Evolutionary conservation across 2,113 vertebrate species (phyloP).

Genomic region (Colius striatus): DNA sequence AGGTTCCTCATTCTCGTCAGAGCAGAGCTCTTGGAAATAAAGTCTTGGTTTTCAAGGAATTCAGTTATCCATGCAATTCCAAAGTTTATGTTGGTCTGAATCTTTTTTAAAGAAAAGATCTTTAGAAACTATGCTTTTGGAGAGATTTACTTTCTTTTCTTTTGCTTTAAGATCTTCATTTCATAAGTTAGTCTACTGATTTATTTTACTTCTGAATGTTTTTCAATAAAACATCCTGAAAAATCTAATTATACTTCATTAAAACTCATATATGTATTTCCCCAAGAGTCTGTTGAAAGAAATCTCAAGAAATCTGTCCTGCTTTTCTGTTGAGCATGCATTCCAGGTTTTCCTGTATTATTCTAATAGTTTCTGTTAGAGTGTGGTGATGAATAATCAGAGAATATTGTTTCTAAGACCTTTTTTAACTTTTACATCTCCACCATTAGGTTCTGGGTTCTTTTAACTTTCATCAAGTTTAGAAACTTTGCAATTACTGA

Average conservation of each 20-base stretch:
- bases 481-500: background rate
- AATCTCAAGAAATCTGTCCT: background rate
- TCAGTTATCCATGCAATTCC: background rate
- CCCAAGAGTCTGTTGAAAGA: background rate
- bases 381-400: background rate
- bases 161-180: background rate
- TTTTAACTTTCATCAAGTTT: background rate
- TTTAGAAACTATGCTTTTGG: background rate
- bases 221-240: slow-evolving; percentile 6
- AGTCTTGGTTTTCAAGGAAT: background rate
- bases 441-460: background rate
- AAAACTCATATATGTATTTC: background rate
- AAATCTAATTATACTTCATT: background rate
- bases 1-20: background rate
- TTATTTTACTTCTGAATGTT: slow-evolving; percentile 6
- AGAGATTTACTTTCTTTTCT: background rate
- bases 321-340: background rate
- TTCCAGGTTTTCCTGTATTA: background rate
- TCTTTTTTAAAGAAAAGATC: too few relatives aligned
- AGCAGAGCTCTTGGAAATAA: background rate
- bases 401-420: background rate
- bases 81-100: background rate
- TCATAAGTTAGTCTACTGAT: background rate
- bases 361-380: background rate
- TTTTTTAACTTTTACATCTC: background rate